Base-by-base conservation (phyloP, 35 echinoderm and acorn worm species). In the Apostichopus parvimensis region DNA sequence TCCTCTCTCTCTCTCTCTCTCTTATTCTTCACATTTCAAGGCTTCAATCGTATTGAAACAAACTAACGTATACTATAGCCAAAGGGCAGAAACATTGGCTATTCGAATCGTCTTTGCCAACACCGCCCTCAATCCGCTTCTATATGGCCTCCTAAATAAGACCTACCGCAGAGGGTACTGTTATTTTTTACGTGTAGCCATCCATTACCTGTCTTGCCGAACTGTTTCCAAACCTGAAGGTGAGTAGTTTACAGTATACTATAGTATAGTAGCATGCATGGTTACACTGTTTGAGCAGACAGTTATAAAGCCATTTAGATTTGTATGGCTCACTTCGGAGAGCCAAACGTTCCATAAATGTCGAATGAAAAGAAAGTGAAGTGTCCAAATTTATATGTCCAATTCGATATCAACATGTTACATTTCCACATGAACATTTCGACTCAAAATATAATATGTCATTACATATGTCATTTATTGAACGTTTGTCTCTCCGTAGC, bases 21-120 rank as follows among this genome's bases (percentile, higher is more conserved):
- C 71, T 22, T 75, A 22, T 11, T 70, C 70, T 25, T 90, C 5
- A 7, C 60, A 26, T 45, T 53, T 68, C 13, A 60, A 92, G 91
- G 26, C 80, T 83, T 83, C 91, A 17, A 95, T 94, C 45, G 56
- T 94, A 1, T 81, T 94, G 60, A 72, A 83, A 28, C 93, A 92
- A 23, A 54, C 71, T 10, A 73, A 66, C 8, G 26, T 87, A 66
- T 84, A 56, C 22, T 78, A 78, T 58, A 92, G 75, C 14, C 80
- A 89, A 25, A 53, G 66, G 17, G 57, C 57, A 1, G 91, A 89
- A 45, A 86, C 78, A 9, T 52, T 83, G 9, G 84, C 94, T 20
- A 92, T 95, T 9, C 84, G 94, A 9, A 45, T 95, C n/a, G 57
- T 95, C 28, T 95, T 95, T n/a, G 91, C 94, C 17, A 95, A 95